Conservation (phyloP, 2,888 invertebrate genomes). For the Tipula lateralis region DNA sequence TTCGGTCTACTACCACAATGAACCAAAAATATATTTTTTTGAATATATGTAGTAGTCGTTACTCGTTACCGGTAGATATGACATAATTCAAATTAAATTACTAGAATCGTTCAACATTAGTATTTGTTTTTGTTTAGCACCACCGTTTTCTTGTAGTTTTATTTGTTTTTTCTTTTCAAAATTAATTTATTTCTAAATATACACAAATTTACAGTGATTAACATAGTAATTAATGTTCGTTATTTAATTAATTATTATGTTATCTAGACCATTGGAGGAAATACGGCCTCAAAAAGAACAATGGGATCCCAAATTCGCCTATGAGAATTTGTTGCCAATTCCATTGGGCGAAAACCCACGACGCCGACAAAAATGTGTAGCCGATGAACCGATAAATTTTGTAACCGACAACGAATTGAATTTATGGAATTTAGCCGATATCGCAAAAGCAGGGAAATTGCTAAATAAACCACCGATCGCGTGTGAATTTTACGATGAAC, state of each 20-base stretch:
- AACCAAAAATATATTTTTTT: background rate
- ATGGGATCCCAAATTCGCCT: constrained; percentile 41
- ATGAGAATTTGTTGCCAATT: constrained; percentile 40
- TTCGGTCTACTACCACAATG: background rate
- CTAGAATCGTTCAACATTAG: background rate
- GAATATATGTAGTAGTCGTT: background rate
- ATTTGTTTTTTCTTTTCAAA: background rate
- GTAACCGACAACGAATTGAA: constrained; percentile 39
- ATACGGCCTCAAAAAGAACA: constrained; percentile 38
- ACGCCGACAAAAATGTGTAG: constrained; percentile 38
- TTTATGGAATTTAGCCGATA: constrained; percentile 42
- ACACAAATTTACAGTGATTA: background rate
- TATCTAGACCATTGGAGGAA: constrained; percentile 38
- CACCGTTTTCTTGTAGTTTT: background rate
- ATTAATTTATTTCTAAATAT: background rate
- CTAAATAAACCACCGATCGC: constrained; percentile 41
- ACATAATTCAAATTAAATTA: background rate
- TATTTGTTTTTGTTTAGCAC: background rate
- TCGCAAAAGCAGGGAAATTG: constrained; percentile 44
- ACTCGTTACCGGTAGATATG: background rate
- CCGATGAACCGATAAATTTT: constrained; percentile 40
- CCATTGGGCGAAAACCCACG: constrained; percentile 37
- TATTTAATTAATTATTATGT: background rate
- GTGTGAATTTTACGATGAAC: constrained; percentile 48
- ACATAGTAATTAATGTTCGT: background rate